Conservation (phyloP, 2,888 invertebrate species). For the Atethmia centrago region DNA sequence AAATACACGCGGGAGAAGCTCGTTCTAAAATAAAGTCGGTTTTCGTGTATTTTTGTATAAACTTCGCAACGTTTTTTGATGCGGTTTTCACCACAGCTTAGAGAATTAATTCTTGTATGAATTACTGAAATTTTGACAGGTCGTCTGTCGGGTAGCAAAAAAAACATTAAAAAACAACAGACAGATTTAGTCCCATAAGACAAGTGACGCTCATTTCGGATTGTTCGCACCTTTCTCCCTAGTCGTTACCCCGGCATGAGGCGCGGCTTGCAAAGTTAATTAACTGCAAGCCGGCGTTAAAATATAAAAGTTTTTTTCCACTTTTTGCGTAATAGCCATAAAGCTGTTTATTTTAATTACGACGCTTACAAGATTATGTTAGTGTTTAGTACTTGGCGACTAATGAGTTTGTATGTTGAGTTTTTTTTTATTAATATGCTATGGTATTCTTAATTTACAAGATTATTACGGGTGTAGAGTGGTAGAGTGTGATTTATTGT, state of each 20-base stretch:
- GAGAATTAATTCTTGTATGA: neutral
- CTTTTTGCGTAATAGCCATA: conserved; percentile 46
- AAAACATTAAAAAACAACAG: neutral
- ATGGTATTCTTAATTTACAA: conserved; percentile 4
- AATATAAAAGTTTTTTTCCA: conserved; percentile 40
- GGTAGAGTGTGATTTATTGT: neutral
- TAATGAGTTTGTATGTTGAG: conserved; percentile 21
- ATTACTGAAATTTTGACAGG: neutral
- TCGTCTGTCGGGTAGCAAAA: neutral
- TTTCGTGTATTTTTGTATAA: neutral
- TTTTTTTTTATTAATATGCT: conserved; percentile 8
- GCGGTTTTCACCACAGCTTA: neutral
- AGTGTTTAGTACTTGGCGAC: conserved; percentile 35
- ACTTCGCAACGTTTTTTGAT: neutral
- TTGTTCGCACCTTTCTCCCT: conserved; percentile 56
- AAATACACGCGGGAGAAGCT: no score
- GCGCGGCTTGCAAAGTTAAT: conserved; percentile 38
- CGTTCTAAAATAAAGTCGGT: no score
- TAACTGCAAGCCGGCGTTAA: conserved; percentile 33
- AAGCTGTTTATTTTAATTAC: conserved; percentile 58
- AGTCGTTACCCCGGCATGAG: conserved; percentile 10
- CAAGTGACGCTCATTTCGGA: conserved; percentile 25
- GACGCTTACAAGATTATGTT: conserved; percentile 42
- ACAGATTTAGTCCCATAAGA: conserved; percentile 6
- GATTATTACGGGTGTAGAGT: conserved; percentile 10